These are phyloP conservation scores for Rhyzopertha dominica DNA, from an alignment of 1,140 invertebrate genomes.

Conservation along the genomic window DNA sequence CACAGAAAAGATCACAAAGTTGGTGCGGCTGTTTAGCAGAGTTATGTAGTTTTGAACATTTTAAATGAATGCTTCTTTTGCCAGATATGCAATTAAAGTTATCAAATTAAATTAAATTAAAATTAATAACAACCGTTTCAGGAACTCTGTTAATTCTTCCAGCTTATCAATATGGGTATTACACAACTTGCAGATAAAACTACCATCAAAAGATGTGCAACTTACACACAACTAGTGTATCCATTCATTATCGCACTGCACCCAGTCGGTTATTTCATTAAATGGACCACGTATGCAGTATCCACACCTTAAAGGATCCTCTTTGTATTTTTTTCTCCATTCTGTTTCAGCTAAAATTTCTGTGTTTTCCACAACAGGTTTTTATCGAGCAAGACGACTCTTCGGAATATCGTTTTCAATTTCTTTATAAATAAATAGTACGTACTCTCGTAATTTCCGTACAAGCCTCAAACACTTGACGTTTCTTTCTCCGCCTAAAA, in stretches of 20 bases:
- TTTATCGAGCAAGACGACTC: not conserved
- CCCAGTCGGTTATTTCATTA: slow-evolving; percentile 9
- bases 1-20: too few relatives aligned
- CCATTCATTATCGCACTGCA: slow-evolving; percentile 7
- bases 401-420: not conserved
- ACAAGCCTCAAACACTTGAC: slow-evolving; percentile 13
- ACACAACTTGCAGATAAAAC: not conserved
- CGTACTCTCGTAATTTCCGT: slow-evolving; percentile 10
- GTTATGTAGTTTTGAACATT: too few relatives aligned
- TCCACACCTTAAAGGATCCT: slow-evolving; percentile 3
- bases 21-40: too few relatives aligned
- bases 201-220: too few relatives aligned
- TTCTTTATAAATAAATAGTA: slow-evolving; percentile 1
- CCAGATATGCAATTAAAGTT: too few relatives aligned
- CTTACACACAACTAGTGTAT: too few relatives aligned
- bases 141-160: not conserved
- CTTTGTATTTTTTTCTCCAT: too few relatives aligned
- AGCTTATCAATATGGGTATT: not conserved
- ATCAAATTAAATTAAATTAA: too few relatives aligned
- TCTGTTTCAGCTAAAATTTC: too few relatives aligned
- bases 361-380: too few relatives aligned
- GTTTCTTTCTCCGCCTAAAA: slow-evolving; percentile 7
- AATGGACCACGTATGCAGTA: slow-evolving; percentile 6
- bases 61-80: too few relatives aligned
- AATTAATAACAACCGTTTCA: too few relatives aligned